phyloP scores from a whole-genome alignment of 1,140 invertebrate genomes.

The Plutomurus gul region DNA sequence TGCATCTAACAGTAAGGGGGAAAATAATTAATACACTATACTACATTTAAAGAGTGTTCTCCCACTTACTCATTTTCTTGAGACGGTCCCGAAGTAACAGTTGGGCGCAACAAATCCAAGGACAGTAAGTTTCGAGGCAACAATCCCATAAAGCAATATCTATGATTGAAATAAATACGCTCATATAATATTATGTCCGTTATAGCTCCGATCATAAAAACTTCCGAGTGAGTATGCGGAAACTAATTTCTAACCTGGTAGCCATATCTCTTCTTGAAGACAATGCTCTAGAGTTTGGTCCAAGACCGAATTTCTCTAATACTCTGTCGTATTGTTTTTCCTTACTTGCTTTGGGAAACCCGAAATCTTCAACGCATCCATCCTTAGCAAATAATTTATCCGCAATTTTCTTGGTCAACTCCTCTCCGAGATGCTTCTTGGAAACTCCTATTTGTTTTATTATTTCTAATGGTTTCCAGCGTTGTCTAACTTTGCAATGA shows the following conservation, averaged over 20 bases:
- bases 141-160: constrained; percentile 43
- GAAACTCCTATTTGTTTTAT: constrained; percentile 74
- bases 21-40: background rate
- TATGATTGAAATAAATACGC: background rate
- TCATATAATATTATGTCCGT: background rate
- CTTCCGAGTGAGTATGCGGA: too few relatives aligned
- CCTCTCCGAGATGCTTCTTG: constrained; percentile 47
- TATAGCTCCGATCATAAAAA: background rate
- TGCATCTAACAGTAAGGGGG: too few relatives aligned
- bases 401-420: constrained; percentile 43
- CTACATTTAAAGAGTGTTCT: background rate
- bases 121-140: constrained; percentile 35
- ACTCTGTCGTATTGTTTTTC: constrained; percentile 49
- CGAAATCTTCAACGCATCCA: constrained; percentile 4
- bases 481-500: constrained; percentile 66
- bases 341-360: background rate
- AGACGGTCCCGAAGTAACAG: background rate
- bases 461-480: constrained; percentile 76
- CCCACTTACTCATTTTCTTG: background rate
- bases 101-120: constrained; percentile 31
- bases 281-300: constrained; percentile 64
- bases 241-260: constrained; percentile 57
- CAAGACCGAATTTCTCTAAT: constrained; percentile 58
- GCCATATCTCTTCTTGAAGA: constrained; percentile 69
- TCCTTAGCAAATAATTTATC: background rate